A percentile compares a stretch with the other conserved stretches of the same genome.
phyloP scores from a whole-genome alignment of 2,888 invertebrate genomes.

The Dilophus febrilis region DNA sequence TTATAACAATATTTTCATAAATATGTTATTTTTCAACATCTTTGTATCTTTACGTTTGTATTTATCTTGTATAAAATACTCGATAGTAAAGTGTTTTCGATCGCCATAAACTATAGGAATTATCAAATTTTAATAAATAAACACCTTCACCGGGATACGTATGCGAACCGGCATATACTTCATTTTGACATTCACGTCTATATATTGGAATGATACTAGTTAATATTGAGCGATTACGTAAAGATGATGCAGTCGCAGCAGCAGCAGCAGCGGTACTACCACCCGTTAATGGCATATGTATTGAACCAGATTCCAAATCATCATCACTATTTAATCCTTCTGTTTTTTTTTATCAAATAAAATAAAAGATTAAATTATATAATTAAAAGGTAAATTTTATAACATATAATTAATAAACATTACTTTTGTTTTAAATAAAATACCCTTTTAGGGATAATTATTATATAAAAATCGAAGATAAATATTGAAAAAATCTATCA shows the following conservation, averaged over 20 bases:
- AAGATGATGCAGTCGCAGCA: conserved; percentile 7
- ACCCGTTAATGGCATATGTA: too few species aligned
- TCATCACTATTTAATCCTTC: conserved; percentile 19
- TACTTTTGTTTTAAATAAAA: too few species aligned
- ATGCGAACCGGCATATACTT: conserved; percentile 96
- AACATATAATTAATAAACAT: too few species aligned
- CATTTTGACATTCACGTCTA: conserved; percentile 89
- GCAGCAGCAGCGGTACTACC: conserved; percentile 17
- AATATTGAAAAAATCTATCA: too few species aligned
- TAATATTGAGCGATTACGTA: conserved; percentile 15
- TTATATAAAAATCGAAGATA: too few species aligned
- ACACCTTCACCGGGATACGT: conserved; percentile 93
- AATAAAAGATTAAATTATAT: conserved; percentile 1
- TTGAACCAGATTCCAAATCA: conserved; percentile 44
- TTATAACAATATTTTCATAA: too few species aligned
- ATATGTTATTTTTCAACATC: too few species aligned
- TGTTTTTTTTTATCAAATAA: too few species aligned
- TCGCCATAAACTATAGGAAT: conserved; percentile 97
- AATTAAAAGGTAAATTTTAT: background rate
- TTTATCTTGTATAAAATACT: conserved; percentile 81
- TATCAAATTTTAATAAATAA: conserved; percentile 96
- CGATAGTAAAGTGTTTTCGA: conserved; percentile 98
- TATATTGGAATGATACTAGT: conserved; percentile 89
- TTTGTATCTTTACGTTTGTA: too few species aligned
- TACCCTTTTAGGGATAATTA: too few species aligned